phyloP scores from a whole-genome alignment of 2,888 invertebrate species.

The Micoletzkya japonica region DNA sequence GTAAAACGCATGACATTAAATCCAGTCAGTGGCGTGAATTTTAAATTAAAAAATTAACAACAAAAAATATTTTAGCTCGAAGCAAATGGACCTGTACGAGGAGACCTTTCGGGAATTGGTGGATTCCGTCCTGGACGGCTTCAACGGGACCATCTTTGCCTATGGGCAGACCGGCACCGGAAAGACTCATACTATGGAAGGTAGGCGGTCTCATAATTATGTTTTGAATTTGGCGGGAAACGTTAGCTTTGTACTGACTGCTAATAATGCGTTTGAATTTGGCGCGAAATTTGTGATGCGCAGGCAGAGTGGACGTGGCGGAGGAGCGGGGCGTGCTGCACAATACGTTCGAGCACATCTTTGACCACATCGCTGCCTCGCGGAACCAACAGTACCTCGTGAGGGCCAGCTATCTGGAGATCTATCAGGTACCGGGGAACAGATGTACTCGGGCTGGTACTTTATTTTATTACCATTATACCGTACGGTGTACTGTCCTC shows the following conservation, averaged over 20 bases:
- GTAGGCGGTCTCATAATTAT: conserved; percentile 56
- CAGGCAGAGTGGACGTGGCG: conserved; percentile 69
- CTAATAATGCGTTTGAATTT: neutral
- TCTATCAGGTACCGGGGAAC: conserved; percentile 71
- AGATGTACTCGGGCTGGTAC: neutral
- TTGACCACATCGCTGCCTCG: conserved; percentile 80
- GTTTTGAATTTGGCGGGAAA: conserved; percentile 2
- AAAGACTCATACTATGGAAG: conserved; percentile 76
- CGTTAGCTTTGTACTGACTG: neutral
- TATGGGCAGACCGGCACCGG: conserved; percentile 98
- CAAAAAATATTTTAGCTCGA: conserved; percentile 73
- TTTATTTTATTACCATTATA: neutral
- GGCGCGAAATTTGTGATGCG: neutral
- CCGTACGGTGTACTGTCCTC: no score
- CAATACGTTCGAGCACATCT: conserved; percentile 94
- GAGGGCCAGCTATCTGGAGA: conserved; percentile 92
- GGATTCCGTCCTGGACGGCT: conserved; percentile 91
- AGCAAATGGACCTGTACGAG: conserved; percentile 89
- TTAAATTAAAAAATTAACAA: no score
- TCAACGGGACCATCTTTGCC: conserved; percentile 98
- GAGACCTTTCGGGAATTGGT: conserved; percentile 93
- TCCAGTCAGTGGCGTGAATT: no score
- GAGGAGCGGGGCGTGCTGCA: conserved; percentile 87
- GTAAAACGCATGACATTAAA: no score
- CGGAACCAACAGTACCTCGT: conserved; percentile 89